Evolutionary conservation across 2,888 invertebrate genomes (phyloP).

Genomic region (Tenodera sinensis): DNA sequence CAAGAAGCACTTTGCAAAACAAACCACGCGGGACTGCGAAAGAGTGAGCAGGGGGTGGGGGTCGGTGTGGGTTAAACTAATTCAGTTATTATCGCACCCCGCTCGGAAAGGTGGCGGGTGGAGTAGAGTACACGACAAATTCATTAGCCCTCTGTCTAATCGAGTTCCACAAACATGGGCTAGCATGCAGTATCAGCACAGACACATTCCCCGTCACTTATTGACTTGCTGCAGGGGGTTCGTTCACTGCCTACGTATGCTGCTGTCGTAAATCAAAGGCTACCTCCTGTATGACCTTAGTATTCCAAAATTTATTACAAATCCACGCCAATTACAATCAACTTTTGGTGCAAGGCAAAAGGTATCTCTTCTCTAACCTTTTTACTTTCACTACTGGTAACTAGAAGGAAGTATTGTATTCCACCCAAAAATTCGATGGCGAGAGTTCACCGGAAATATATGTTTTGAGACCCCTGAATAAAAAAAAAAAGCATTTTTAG

Average conservation of each 20-base stretch:
- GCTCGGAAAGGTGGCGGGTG: background rate
- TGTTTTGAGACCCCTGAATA: no score
- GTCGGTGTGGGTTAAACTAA: background rate
- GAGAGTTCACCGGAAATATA: no score
- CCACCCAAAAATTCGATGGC: no score
- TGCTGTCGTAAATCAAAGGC: background rate
- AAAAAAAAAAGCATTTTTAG: no score
- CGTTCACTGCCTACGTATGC: background rate
- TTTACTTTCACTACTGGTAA: no score
- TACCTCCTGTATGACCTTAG: background rate
- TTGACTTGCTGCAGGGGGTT: background rate
- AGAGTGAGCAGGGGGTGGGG: background rate
- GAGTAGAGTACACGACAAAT: conserved; percentile 3
- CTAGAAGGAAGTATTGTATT: no score
- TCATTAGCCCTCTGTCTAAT: conserved; percentile 20
- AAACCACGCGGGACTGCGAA: background rate
- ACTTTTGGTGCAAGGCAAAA: no score
- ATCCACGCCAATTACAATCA: background rate
- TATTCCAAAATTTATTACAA: background rate
- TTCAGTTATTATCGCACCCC: background rate
- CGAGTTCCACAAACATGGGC: conserved; percentile 19
- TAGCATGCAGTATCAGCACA: background rate
- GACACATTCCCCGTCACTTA: background rate
- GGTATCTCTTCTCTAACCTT: no score
- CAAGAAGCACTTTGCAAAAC: background rate